A percentile compares a stretch with the other conserved stretches of the same genome.
These are phyloP conservation scores for Orthosia gracilis DNA, from an alignment of 2,888 invertebrate species.

Conservation along the genomic window DNA sequence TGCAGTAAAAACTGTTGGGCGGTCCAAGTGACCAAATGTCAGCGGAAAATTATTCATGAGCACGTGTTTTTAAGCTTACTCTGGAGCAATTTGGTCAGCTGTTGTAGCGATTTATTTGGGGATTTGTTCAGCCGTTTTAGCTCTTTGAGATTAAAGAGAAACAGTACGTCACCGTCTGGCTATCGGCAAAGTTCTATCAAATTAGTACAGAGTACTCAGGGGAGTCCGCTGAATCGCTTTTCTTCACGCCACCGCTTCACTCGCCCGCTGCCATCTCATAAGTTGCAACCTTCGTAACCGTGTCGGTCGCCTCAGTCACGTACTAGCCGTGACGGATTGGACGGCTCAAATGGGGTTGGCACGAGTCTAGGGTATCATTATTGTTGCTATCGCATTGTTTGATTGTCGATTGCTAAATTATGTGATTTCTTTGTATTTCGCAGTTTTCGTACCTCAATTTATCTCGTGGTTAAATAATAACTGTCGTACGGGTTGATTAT, in stretches of 20 bases:
- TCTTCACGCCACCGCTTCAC: neutral
- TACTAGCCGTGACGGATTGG: constrained; percentile 50
- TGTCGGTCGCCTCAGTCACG: constrained; percentile 52
- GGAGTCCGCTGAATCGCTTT: neutral
- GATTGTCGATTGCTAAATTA: constrained; percentile 18
- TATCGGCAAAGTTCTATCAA: neutral
- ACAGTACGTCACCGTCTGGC: no score
- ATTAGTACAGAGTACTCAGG: neutral
- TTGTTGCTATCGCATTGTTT: constrained; percentile 31
- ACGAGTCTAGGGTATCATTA: constrained; percentile 41
- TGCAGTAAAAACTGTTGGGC: constrained; percentile 30
- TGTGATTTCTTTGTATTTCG: constrained; percentile 1
- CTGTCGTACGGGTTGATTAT: no score
- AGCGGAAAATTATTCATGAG: neutral
- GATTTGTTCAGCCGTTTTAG: no score
- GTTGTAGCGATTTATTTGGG: no score
- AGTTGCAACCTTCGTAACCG: constrained; percentile 29
- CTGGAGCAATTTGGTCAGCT: no score
- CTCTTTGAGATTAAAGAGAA: no score
- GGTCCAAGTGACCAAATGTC: constrained; percentile 16
- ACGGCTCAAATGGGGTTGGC: constrained; percentile 50
- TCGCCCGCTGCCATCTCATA: constrained; percentile 38
- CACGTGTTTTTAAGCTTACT: no score
- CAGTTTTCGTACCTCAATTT: no score
- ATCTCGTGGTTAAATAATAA: no score